Conservation (phyloP, 2,888 invertebrate genomes). For the Cheilosia impressa region DNA sequence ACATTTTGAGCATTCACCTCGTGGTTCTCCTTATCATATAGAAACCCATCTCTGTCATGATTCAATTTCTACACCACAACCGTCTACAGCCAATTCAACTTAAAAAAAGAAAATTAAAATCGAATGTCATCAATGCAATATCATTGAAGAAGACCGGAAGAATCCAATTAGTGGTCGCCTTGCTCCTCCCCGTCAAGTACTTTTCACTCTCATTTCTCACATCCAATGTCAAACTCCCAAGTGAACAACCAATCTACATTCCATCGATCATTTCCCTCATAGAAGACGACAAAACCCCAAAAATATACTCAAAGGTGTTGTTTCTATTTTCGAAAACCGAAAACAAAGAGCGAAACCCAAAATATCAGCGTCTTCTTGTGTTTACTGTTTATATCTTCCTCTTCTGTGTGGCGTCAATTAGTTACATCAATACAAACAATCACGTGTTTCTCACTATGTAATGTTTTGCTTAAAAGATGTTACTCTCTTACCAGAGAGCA, state of each 20-base stretch:
- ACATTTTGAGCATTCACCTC: too few relatives aligned
- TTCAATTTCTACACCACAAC: background rate
- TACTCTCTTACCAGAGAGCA: background rate
- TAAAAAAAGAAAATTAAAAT: background rate
- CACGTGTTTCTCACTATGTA: background rate
- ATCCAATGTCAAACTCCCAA: constrained; percentile 54
- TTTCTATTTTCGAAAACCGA: background rate
- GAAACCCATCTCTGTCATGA: too few relatives aligned
- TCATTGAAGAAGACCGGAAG: constrained; percentile 35
- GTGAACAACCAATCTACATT: constrained; percentile 50
- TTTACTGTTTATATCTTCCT: background rate
- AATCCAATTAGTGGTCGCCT: constrained; percentile 19
- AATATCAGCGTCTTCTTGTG: constrained; percentile 5
- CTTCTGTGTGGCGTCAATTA: constrained; percentile 16
- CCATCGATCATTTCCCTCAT: constrained; percentile 26
- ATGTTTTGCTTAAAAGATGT: too few relatives aligned
- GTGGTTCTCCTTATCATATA: too few relatives aligned
- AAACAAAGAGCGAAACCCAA: background rate
- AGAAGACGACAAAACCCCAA: background rate
- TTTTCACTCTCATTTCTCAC: constrained; percentile 52
- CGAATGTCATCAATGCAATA: constrained; percentile 4
- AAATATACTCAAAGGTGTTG: constrained; percentile 22
- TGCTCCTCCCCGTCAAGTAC: constrained; percentile 10
- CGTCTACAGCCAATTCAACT: background rate
- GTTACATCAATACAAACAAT: constrained; percentile 4